These are phyloP conservation scores for Cygnus atratus DNA, from an alignment of 2,113 vertebrate species.

Conservation along the genomic window DNA sequence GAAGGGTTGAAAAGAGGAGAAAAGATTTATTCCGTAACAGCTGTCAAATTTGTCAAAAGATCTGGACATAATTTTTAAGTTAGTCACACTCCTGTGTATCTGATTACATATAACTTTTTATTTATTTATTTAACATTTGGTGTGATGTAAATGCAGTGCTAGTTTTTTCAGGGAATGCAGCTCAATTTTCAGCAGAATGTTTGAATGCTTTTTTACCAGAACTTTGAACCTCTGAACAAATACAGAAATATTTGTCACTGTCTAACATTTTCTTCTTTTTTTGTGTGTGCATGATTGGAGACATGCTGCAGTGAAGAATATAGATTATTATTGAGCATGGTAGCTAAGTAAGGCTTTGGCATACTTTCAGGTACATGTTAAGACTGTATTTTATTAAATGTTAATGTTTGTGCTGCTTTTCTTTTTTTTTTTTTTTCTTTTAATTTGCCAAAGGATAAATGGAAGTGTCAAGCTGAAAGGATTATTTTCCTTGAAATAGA, in stretches of 20 bases:
- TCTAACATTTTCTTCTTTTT: not conserved
- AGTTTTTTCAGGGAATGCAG: not conserved
- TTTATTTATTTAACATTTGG: not conserved
- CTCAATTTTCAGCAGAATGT: not conserved
- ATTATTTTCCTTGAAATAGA: slow-evolving; percentile 4
- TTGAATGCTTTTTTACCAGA: not conserved
- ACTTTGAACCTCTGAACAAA: not conserved
- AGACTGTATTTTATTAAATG: not conserved
- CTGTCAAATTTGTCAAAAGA: slow-evolving; percentile 75
- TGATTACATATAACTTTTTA: not conserved
- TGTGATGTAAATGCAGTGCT: not conserved
- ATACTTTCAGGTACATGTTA: not conserved
- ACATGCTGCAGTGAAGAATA: not conserved
- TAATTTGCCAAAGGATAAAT: not conserved
- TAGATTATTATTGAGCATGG: not conserved
- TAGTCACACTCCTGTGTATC: slow-evolving; percentile 43
- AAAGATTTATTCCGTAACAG: slow-evolving; percentile 71
- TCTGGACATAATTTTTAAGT: slow-evolving; percentile 50
- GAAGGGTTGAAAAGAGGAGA: slow-evolving; percentile 36
- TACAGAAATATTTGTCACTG: not conserved
- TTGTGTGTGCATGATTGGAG: not conserved
- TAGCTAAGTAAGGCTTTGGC: not conserved
- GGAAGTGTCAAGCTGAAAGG: not conserved
- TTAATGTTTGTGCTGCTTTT: not conserved
- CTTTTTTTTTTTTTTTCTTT: not conserved